Conservation (phyloP, 64 coral and sea anemone genomes). For the Orbicella faveolata region DNA sequence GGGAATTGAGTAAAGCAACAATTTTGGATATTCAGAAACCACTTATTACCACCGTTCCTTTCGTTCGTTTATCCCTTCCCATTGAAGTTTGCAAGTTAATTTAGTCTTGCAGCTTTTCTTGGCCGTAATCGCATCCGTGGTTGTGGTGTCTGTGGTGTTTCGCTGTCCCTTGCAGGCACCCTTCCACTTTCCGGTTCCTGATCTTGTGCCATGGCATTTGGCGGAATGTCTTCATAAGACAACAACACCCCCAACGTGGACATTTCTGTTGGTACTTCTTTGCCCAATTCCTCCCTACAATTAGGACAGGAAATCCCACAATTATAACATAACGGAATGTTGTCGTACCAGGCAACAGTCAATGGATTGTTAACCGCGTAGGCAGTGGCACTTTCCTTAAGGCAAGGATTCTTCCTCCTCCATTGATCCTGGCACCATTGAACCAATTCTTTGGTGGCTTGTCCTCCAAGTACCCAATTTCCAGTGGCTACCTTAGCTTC, state of each 20-base stretch:
- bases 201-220: too few species aligned
- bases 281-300: background rate
- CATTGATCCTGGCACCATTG: conserved; percentile 60
- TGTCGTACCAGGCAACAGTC: background rate
- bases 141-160: too few species aligned
- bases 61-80: too few species aligned
- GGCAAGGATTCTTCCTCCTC: conserved; percentile 8
- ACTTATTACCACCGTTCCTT: too few species aligned
- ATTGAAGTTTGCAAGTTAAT: too few species aligned
- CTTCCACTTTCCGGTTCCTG: too few species aligned
- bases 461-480: background rate
- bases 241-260: background rate
- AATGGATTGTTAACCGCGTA: background rate
- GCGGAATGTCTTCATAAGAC: background rate
- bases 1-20: too few species aligned
- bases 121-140: too few species aligned
- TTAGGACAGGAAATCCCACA: too few species aligned
- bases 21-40: too few species aligned
- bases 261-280: conserved; percentile 6
- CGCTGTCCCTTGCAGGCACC: too few species aligned
- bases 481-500: conserved; percentile 6
- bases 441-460: background rate
- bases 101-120: too few species aligned
- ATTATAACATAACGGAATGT: background rate
- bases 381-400: background rate